Percentiles rank a stretch among this genome's conserved stretches.
Evolutionary conservation across 2,797 vertebrate genomes (phyloP).

Genomic region (Leptodactylus fallax): DNA sequence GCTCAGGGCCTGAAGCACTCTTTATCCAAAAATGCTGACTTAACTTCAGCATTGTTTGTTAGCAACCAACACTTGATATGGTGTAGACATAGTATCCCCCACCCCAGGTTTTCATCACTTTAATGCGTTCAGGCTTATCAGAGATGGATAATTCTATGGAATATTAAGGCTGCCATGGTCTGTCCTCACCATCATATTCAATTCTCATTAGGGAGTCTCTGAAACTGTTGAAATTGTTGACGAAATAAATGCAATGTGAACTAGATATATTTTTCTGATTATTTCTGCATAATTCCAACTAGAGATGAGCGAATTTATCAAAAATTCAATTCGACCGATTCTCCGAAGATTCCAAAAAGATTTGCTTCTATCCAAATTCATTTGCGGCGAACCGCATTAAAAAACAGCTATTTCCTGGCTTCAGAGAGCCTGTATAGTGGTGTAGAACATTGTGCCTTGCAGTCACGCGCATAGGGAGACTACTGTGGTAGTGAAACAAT

Average conservation of each 20-base stretch:
- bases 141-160: conserved; percentile 20
- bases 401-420: no score
- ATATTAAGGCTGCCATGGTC: conserved; percentile 12
- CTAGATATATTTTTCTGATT: neutral
- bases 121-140: neutral
- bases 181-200: conserved; percentile 6
- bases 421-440: no score
- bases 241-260: neutral
- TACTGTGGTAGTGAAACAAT: no score
- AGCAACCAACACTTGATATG: conserved; percentile 44
- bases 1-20: conserved; percentile 39
- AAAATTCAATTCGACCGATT: no score
- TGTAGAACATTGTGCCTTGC: no score
- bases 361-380: no score
- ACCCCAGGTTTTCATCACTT: neutral
- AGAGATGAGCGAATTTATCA: no score
- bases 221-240: no score
- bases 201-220: neutral
- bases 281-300: neutral
- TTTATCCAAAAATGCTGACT: conserved; percentile 28
- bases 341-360: no score
- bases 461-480: no score
- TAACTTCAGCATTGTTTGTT: conserved; percentile 19
- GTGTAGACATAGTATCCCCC: neutral
- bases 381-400: no score